phyloP scores from a whole-genome alignment of 2,113 vertebrate genomes.

The Bathybates hornii region DNA sequence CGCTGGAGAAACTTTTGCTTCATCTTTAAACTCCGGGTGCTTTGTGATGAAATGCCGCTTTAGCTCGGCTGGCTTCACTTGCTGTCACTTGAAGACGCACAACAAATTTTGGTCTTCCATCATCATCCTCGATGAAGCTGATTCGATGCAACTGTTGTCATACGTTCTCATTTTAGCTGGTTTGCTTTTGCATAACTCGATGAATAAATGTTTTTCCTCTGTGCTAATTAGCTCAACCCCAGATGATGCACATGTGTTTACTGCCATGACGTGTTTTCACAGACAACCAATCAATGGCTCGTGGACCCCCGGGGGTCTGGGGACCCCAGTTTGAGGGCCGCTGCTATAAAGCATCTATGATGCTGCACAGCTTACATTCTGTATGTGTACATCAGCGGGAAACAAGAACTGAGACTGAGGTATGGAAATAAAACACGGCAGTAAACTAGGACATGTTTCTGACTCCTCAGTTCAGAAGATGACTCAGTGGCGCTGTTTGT shows the following conservation, averaged over 20 bases:
- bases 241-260: background rate
- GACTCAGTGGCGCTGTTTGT: background rate
- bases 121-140: background rate
- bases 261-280: background rate
- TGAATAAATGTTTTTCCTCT: background rate
- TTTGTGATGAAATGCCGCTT: background rate
- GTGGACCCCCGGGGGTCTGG: background rate
- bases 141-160: background rate
- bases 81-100: background rate
- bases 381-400: background rate
- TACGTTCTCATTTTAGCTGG: background rate
- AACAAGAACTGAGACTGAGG: background rate
- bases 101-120: background rate
- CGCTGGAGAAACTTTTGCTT: too few relatives aligned
- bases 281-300: background rate
- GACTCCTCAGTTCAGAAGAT: background rate
- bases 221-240: background rate
- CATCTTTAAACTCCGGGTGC: background rate
- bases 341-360: background rate
- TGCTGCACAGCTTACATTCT: background rate
- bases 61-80: background rate
- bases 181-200: background rate
- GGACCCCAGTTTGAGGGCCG: background rate
- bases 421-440: background rate
- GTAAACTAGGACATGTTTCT: background rate